A percentile compares a stretch with the other conserved stretches of the same genome.
Conservation (phyloP, 2,888 invertebrate genomes). For the Drosophila tanythrix region DNA sequence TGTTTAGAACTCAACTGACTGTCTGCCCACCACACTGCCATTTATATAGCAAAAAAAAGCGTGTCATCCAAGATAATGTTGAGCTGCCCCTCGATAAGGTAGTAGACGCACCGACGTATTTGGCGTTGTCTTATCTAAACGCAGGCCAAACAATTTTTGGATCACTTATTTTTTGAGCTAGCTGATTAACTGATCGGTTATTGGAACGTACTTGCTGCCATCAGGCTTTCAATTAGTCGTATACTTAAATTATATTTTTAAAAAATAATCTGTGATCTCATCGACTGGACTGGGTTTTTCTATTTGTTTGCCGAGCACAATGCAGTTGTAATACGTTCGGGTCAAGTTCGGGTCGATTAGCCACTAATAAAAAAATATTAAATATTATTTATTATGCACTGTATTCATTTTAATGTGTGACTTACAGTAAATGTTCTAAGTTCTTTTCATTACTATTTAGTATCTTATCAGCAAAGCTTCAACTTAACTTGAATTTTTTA, state of each 20-base stretch:
- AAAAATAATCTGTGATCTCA: background rate
- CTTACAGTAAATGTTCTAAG: slow-evolving; percentile 10
- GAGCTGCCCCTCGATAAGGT: slow-evolving; percentile 52
- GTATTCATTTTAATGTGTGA: background rate
- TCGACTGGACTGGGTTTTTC: background rate
- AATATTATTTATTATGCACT: background rate
- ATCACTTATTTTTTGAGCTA: slow-evolving; percentile 4
- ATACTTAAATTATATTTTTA: slow-evolving; percentile 10
- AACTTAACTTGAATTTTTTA: background rate
- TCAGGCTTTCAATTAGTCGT: slow-evolving; percentile 1
- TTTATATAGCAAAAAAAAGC: slow-evolving; percentile 50
- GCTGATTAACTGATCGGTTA: slow-evolving; percentile 20
- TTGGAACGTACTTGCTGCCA: slow-evolving; percentile 20
- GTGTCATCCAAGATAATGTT: slow-evolving; percentile 14
- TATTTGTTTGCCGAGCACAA: background rate
- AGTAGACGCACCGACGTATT: slow-evolving; percentile 10
- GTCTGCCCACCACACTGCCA: background rate
- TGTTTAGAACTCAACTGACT: slow-evolving; percentile 57
- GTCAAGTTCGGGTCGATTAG: background rate
- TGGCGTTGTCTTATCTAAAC: slow-evolving; percentile 27
- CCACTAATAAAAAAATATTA: background rate
- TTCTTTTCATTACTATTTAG: slow-evolving; percentile 6
- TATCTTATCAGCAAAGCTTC: slow-evolving; percentile 27
- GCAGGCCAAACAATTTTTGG: background rate
- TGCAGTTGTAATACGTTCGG: background rate